Base-by-base conservation (phyloP, 2,797 vertebrate genomes). In the Eleutherodactylus coqui region DNA sequence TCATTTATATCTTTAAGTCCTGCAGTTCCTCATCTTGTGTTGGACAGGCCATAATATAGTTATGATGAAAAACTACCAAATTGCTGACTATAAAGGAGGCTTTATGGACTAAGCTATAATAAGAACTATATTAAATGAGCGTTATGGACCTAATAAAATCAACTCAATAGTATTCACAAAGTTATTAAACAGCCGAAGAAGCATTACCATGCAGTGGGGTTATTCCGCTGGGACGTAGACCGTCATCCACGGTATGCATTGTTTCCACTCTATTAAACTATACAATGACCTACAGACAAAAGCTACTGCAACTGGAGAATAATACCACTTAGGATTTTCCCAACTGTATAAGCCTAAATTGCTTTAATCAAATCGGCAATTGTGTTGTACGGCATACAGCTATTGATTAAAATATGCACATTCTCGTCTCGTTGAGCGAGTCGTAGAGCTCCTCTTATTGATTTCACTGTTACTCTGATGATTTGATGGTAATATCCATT, bases 341-440 rank as follows among this genome's bases (percentile, higher is more conserved):
- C 75, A 10, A 3, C 41, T 86, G 14, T 16, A 62, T 34, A 70
- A 73, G 9, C 85, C 9, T 73, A 21, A 73, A 85, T 72, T 76
- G 80, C 43, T 88, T 86, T 85, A 75, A 87, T 88, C 88, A 86
- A 84, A 1, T 58, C 17, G 72, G 84, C 80, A 83, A 82, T 53
- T 67, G 36, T 29, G 58, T 84, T 86, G 83, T 87, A 27, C 17
- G 34, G 17, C 47, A 41, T 0, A 0, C 64, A 72, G 9, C 1
- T 55, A 14, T 86, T 41, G 78, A 62, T 89, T 88, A 55, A 87
- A 82, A 87, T 88, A 8, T 4, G 13, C 51, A 73, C n/a, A 32
- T 9, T 10, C 45, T 60, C 53, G 76, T 70, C 78, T 83, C 82
- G 43, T 51, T 79, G 75, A 13, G 41, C 47, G 69, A 77, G 17